Evolutionary conservation across 2,888 invertebrate species (phyloP), one percentile per base, ranked within the genome.

Genomic region (Eupsilia transversa): DNA sequence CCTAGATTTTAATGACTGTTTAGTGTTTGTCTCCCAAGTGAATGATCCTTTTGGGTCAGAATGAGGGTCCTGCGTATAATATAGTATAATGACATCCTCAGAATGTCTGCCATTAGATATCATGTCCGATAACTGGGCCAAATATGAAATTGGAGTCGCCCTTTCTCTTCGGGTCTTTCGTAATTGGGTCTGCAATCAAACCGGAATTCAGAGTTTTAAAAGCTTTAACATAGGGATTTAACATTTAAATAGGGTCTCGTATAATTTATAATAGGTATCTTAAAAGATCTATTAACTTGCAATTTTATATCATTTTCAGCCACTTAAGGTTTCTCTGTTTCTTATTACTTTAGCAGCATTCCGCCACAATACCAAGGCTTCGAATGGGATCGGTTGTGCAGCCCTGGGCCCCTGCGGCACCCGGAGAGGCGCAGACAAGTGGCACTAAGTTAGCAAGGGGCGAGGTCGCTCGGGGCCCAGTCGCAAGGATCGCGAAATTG

Each of bases 391-490:
- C n/a, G 41, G 56, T 60, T 60, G 57, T 74, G 74, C 86, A 83
- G 77, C 84, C 85, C 87, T 88, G 85, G 80, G 82, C 82, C 77
- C 84, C 86, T 88, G 85, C 75, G 81, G 83, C 77, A 83, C 68
- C 80, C 71, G 69, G 83, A 87, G 88, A 88, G 84, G 87, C 84
- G 82, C 79, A 76, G 86, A 87, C 87, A 88, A 92, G 91, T 91
- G 89, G 87, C 86, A 87, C 89, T 91, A 90, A 89, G 86, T 92
- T 90, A 91, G 85, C 74, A 80, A 77, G 74, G 83, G 84, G 80
- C 76, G 76, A 80, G 84, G 73, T 82, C 80, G 82, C 76, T 76
- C 71, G 71, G 65, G 63, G 73, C 83, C 65, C 80, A 80, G 79
- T 66, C 61, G 74, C 82, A 83, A 83, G 87, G 80, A 87, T 85